Base-by-base conservation (phyloP, 2,113 vertebrate species). In the Copsychus sechellarum region DNA sequence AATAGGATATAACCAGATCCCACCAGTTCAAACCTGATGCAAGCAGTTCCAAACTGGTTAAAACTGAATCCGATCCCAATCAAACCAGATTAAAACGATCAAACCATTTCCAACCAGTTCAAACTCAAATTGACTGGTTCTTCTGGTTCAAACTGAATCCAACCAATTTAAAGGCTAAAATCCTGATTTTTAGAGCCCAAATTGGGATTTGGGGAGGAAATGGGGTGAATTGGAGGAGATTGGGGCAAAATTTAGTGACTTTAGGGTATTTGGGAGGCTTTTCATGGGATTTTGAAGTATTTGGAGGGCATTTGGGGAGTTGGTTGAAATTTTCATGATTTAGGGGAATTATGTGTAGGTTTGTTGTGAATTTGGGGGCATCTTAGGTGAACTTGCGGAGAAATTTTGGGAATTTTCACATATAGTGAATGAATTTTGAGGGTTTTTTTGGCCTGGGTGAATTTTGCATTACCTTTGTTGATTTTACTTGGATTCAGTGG, bases 161-260 rank as follows among this genome's bases (percentile, higher is more conserved):
- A 74, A 29, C 2, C 0, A 0, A 6, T 47, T 53, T 40, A 22
- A 45, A 40, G n/a, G 24, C 24, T 45, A 13, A 38, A 45, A 53
- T 67, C 17, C 7, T 34, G n/a, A 23, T 18, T 61, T 89, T 67
- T 69, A 16, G 21, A 53, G 5, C 6, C 9, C 4, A 31, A 0
- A 47, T 0, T 25, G 3, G 4, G 2, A 5, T 2, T 0, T 15
- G 6, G 3, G 9, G 1, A 5, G 5, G 5, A 36, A 36, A 66
- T 14, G 5, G 24, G 11, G 2, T 34, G 4, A 69, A 26, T 42
- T 54, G 31, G 12, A 45, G 17, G 16, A 4, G 4, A 61, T 4
- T 26, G 2, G 17, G 14, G 18, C 14, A 47, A 40, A 12, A 25
- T 38, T 25, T 18, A 23, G 2, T 29, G 6, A 34, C 18, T 53